Base-by-base conservation (phyloP, 2,888 invertebrate genomes). In the Volucella inanis region DNA sequence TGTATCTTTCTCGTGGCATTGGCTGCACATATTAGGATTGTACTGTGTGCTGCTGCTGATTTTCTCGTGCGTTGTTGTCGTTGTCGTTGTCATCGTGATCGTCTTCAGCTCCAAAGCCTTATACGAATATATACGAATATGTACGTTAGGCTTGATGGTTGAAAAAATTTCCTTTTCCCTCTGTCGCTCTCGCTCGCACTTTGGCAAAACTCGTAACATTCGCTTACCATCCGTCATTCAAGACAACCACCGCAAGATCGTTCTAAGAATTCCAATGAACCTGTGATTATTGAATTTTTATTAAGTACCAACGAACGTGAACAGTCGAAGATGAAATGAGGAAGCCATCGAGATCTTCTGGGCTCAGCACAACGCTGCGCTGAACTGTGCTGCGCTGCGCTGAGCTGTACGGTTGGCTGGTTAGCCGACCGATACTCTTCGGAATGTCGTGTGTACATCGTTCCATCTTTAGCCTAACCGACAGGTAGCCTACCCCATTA, bases 191-290 rank as follows among this genome's bases (percentile, higher is more conserved):
- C 71, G 67, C 81, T 85, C 77, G 77, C 71, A 64, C 81, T 55
- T 31, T 31, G 31, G 31, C 31, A 31, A 31, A 31, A 31, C 31
- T 31, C 31, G 6, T 31, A 31, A 31, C 31, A 31, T 31, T 31
- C 31, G 57, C 76, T 81, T 85, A 77, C 71, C 76, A 81, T 85
- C 81, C 76, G 85, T 81, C 85, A 77, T 76, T 81, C 81, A 85
- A 81, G 85, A 85, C 85, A 85, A 85, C 85, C 31, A 31, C 31
- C 81, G 85, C 85, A 85, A 85, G 85, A 85, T 85, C 81, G 85
- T 85, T 85, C 85, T 85, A 81, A 85, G 85, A 85, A 85, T 85
- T 85, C 85, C 85, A 85, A 85, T 85, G 85, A 85, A 85, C 85
- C 80, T 75, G 67, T 81, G 85, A 85, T 85, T 85, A 85, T 85